phyloP scores from a whole-genome alignment of 2,113 vertebrate genomes.

The Coregonus clupeaformis region DNA sequence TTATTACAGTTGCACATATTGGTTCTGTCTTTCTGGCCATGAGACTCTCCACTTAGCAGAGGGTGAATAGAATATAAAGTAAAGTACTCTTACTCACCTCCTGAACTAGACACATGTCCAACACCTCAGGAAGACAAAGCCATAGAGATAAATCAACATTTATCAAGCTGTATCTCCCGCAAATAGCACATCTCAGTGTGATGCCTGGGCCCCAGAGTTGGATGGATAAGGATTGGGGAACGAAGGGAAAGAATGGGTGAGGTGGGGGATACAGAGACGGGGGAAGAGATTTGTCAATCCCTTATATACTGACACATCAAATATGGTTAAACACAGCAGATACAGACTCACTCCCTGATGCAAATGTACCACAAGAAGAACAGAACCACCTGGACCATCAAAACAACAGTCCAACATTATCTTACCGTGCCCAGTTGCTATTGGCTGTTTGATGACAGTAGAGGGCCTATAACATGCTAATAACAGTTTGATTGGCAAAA shows the following conservation, averaged over 20 bases:
- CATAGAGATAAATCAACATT: too few species aligned
- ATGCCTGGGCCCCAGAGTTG: too few species aligned
- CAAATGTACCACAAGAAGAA: conserved; percentile 49
- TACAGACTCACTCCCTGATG: conserved; percentile 69
- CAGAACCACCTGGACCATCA: neutral
- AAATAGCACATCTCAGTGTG: too few species aligned
- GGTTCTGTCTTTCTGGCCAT: neutral
- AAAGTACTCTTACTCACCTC: too few species aligned
- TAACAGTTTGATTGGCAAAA: neutral
- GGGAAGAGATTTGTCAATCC: conserved; percentile 52
- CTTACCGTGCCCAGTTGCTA: neutral
- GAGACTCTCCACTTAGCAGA: neutral
- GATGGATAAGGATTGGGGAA: too few species aligned
- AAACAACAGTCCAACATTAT: neutral
- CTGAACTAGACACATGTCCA: too few species aligned
- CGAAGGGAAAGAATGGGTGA: neutral
- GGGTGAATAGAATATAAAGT: neutral
- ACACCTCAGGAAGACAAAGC: too few species aligned
- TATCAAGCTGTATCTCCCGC: too few species aligned
- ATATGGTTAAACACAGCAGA: conserved; percentile 66
- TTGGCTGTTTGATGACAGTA: neutral
- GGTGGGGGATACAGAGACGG: conserved; percentile 21
- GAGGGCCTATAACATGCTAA: neutral
- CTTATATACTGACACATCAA: conserved; percentile 69
- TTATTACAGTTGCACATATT: neutral